Base-by-base conservation (phyloP, 2,888 invertebrate genomes). In the Embidobia sp. region DNA sequence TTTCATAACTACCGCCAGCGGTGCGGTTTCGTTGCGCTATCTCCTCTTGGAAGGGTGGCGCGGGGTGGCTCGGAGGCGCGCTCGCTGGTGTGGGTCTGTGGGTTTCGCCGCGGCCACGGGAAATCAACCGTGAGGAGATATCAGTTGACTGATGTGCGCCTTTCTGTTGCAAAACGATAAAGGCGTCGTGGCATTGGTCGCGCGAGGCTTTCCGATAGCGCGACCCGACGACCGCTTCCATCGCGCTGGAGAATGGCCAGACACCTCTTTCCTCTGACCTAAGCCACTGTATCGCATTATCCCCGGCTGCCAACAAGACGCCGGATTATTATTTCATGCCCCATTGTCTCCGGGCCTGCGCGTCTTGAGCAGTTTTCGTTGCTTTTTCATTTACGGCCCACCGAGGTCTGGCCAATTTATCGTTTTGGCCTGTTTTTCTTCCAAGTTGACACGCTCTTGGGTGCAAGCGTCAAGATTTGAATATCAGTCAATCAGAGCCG, bases 91-190 rank as follows among this genome's bases (percentile, higher is more conserved):
- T 64, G 64, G 37, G 53, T 81, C 57, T 67, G 80, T 64, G 82
- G 77, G 82, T 80, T 83, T 79, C 83, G 82, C 83, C 82, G 86
- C 87, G 88, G 83, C 89, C 87, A 88, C 89, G 90, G 90, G 90
- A 90, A 90, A 90, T 90, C 90, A 90, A 90, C 86, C 90, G 90
- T 90, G 89, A 89, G 89, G 88, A 89, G 89, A 89, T 89, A 89
- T 87, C 88, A 86, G 86, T 88, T 89, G 89, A 89, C 89, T 89
- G 89, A 89, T 89, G 89, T 87, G 89, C 89, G 87, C 89, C 88
- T 89, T 89, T 89, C 89, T 89, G 89, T 88, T 89, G 89, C 88
- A 89, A 89, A 89, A 88, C 88, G 89, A 89, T 89, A 89, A 89
- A 89, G 89, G 88, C 87, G 87, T 85, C 86, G 85, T 86, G 87